A percentile compares a stretch with the other conserved stretches of the same genome.
Evolutionary conservation across 2,113 vertebrate species (phyloP).

Genomic region (Ptilonorhynchus violaceus): DNA sequence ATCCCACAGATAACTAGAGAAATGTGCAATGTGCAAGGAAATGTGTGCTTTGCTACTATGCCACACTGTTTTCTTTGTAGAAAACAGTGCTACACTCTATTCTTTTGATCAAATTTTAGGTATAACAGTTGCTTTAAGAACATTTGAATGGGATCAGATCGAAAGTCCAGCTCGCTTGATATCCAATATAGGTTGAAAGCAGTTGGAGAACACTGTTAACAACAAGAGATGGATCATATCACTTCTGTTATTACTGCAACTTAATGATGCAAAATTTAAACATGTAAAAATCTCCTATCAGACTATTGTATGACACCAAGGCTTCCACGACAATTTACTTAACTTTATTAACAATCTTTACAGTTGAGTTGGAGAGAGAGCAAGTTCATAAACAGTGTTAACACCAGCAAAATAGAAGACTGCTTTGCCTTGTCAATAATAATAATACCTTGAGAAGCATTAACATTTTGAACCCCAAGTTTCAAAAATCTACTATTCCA

Average conservation of each 20-base stretch:
- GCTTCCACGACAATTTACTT: background rate
- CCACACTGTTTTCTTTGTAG: background rate
- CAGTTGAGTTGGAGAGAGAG: slow-evolving; percentile 45
- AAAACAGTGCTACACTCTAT: too few relatives aligned
- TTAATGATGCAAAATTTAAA: background rate
- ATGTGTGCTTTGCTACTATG: background rate
- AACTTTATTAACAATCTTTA: background rate
- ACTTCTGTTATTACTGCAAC: background rate
- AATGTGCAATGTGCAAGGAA: background rate
- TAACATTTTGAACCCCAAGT: background rate
- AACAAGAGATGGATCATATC: background rate
- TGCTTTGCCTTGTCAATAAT: slow-evolving; percentile 28
- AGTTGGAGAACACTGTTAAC: background rate
- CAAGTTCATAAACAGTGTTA: slow-evolving; percentile 48
- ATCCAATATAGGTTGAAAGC: background rate
- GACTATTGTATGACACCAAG: background rate
- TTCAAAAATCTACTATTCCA: background rate
- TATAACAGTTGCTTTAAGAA: background rate
- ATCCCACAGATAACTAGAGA: background rate
- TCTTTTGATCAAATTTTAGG: background rate
- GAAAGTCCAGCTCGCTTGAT: background rate
- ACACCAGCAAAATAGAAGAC: slow-evolving; percentile 31
- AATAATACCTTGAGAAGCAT: slow-evolving; percentile 30
- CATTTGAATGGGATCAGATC: background rate
- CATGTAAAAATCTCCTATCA: background rate